Evolutionary conservation across 2,113 vertebrate species (phyloP).

Genomic region (Puffinus mauretanicus): DNA sequence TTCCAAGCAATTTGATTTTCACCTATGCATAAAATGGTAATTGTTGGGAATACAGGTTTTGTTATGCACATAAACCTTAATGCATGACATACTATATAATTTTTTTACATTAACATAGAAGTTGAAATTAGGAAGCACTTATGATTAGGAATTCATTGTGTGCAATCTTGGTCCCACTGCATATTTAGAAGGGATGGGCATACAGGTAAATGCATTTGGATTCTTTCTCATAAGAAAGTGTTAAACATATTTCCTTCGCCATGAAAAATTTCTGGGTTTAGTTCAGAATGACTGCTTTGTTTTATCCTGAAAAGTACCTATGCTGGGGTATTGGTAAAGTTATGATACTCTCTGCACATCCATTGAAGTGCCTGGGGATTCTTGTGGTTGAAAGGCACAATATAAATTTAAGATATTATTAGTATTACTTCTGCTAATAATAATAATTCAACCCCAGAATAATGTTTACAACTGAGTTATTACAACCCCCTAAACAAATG

Average conservation of each 20-base stretch:
- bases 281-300: not conserved
- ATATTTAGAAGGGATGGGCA: not conserved
- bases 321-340: not conserved
- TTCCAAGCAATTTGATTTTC: not conserved
- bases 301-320: not conserved
- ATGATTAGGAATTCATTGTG: not conserved
- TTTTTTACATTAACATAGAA: not conserved
- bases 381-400: not conserved
- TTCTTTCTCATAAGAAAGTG: not conserved
- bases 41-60: not conserved
- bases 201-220: not conserved
- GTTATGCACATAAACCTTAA: not conserved
- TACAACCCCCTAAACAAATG: constrained; percentile 21
- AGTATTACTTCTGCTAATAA: constrained; percentile 4
- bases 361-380: not conserved
- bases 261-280: not conserved
- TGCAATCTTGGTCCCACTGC: not conserved
- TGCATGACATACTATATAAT: not conserved
- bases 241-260: not conserved
- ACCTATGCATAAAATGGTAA: not conserved
- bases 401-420: constrained; percentile 13
- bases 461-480: constrained; percentile 16
- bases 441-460: constrained; percentile 38
- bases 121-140: not conserved
- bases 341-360: not conserved